Evolutionary conservation across 2,888 invertebrate species (phyloP).

Genomic region (Aradus depressus): DNA sequence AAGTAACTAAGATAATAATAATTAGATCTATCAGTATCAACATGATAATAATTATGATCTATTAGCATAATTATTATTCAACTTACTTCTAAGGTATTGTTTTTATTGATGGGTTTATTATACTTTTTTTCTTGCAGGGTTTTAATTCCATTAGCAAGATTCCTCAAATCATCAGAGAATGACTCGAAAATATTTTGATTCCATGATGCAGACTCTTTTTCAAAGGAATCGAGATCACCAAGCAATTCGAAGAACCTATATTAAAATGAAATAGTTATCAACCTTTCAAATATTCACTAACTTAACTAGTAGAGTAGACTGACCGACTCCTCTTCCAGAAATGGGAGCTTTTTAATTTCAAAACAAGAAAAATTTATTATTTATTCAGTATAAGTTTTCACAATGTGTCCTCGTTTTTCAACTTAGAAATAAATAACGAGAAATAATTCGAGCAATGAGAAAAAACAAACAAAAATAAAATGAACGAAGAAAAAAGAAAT

Average conservation of each 20-base stretch:
- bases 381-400: background rate
- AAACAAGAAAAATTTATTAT: background rate
- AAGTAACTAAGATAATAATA: no score
- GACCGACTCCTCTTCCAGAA: no score
- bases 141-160: background rate
- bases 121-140: background rate
- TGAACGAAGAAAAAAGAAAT: no score
- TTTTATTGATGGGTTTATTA: background rate
- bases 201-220: background rate
- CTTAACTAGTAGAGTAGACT: no score
- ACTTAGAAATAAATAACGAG: no score
- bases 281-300: no score
- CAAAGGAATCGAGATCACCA: background rate
- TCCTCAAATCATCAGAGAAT: constrained; percentile 1
- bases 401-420: no score
- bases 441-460: no score
- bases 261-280: no score
- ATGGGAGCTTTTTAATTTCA: no score
- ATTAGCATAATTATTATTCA: no score
- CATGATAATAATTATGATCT: background rate
- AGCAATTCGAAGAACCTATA: constrained; percentile 3
- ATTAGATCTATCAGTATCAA: background rate
- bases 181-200: constrained; percentile 3
- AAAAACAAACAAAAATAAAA: no score
- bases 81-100: background rate